These are phyloP conservation scores for Takifugu rubripes DNA, from an alignment of 2,797 vertebrate species.

Conservation along the genomic window DNA sequence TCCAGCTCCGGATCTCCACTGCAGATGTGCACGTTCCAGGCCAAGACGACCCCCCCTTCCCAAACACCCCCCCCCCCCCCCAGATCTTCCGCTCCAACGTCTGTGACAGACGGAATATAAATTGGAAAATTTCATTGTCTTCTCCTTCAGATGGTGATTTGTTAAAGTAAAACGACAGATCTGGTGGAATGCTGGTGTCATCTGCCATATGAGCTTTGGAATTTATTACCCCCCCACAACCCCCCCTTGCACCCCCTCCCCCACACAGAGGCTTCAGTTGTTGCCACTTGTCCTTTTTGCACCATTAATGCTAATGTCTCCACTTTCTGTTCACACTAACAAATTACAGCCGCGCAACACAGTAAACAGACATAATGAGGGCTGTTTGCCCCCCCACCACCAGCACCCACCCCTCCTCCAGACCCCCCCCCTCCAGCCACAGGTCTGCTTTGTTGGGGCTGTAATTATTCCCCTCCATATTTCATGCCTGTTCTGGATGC, in stretches of 20 bases:
- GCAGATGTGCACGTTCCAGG: too few species aligned
- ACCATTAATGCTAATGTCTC: slow-evolving; percentile 52
- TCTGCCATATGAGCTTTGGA: slow-evolving; percentile 30
- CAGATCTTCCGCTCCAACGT: slow-evolving; percentile 55
- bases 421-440: slow-evolving; percentile 45
- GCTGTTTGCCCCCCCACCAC: slow-evolving; percentile 46
- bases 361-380: slow-evolving; percentile 60
- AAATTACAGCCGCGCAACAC: slow-evolving; percentile 56
- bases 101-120: slow-evolving; percentile 77
- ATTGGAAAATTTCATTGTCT: slow-evolving; percentile 75
- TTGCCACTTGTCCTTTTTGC: slow-evolving; percentile 50
- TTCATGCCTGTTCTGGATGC: slow-evolving; percentile 64
- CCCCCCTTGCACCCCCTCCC: slow-evolving; percentile 8
- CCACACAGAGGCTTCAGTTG: slow-evolving; percentile 24
- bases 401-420: slow-evolving; percentile 41
- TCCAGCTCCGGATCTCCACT: too few species aligned
- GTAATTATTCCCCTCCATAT: slow-evolving; percentile 64
- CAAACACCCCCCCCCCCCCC: too few species aligned
- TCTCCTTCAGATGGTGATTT: slow-evolving; percentile 60
- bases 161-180: slow-evolving; percentile 17
- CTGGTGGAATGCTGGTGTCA: slow-evolving; percentile 24
- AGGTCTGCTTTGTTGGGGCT: slow-evolving; percentile 54
- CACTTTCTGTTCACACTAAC: slow-evolving; percentile 53
- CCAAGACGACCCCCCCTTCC: too few species aligned
- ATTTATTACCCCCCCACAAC: background rate